Percentiles rank a stretch among this genome's conserved stretches.
These are phyloP conservation scores for Zelleria hepariella DNA, from an alignment of 2,888 invertebrate species.

Conservation along the genomic window DNA sequence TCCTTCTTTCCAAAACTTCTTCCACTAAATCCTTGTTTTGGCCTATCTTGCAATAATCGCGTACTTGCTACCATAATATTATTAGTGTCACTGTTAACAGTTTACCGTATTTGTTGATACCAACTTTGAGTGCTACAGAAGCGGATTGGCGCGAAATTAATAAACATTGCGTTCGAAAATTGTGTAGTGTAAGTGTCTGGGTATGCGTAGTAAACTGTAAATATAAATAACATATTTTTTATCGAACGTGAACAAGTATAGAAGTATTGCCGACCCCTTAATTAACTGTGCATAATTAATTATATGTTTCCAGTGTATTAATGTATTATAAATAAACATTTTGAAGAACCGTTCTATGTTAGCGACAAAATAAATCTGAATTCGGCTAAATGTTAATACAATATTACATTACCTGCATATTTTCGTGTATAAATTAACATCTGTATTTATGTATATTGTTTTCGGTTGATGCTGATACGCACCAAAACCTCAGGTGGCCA, in stretches of 20 bases:
- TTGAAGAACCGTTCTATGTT: too few species aligned
- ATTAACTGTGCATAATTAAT: too few species aligned
- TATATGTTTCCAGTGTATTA: too few species aligned
- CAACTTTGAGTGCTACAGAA: neutral
- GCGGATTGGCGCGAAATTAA: constrained; percentile 24
- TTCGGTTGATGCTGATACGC: constrained; percentile 60
- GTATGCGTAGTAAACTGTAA: neutral
- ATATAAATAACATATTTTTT: neutral
- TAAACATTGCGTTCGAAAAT: constrained; percentile 19
- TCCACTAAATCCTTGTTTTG: too few species aligned
- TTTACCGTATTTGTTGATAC: neutral
- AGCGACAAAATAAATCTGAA: too few species aligned
- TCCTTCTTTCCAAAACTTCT: too few species aligned
- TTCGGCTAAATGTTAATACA: neutral
- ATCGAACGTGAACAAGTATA: neutral
- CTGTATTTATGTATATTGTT: constrained; percentile 61
- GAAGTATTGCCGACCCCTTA: too few species aligned
- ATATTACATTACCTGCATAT: neutral
- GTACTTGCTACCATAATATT: too few species aligned
- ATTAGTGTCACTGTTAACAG: neutral
- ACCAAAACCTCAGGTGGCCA: constrained; percentile 81
- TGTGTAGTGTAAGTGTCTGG: constrained; percentile 8
- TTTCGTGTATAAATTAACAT: constrained; percentile 24
- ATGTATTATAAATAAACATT: too few species aligned
- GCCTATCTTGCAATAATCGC: too few species aligned